These are phyloP conservation scores for Aegotheles bennettii DNA, from an alignment of 2,113 vertebrate genomes.

Conservation along the genomic window DNA sequence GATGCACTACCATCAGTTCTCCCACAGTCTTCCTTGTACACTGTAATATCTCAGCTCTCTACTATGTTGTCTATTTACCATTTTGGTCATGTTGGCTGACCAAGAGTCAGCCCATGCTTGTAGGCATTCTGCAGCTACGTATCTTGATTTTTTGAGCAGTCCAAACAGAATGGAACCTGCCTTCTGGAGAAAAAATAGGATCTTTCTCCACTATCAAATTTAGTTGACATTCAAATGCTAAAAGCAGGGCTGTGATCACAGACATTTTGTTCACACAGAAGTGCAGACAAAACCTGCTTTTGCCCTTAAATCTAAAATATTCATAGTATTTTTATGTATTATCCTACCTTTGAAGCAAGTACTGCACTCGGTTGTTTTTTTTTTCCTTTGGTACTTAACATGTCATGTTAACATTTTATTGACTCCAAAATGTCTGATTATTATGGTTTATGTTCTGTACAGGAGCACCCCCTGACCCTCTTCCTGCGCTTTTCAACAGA, in stretches of 20 bases:
- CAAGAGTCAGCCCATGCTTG: background rate
- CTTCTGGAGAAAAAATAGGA: background rate
- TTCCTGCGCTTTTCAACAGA: background rate
- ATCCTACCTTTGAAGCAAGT: background rate
- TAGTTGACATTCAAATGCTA: background rate
- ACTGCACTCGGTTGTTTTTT: background rate
- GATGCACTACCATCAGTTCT: background rate
- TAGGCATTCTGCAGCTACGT: background rate
- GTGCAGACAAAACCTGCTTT: background rate
- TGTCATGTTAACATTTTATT: background rate
- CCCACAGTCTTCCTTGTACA: background rate
- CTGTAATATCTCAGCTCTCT: background rate
- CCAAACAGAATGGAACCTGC: background rate
- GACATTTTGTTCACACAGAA: background rate
- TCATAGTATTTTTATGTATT: background rate
- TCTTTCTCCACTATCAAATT: background rate
- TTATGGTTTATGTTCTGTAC: background rate
- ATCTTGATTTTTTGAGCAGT: background rate
- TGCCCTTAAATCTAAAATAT: background rate
- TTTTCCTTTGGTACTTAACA: background rate
- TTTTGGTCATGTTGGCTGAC: background rate
- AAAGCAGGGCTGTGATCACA: background rate
- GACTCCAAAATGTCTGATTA: background rate
- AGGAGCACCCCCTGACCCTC: background rate
- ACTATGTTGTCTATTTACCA: background rate